These are phyloP conservation scores for Triops longicaudatus DNA, from an alignment of 1,140 invertebrate genomes.

Conservation along the genomic window DNA sequence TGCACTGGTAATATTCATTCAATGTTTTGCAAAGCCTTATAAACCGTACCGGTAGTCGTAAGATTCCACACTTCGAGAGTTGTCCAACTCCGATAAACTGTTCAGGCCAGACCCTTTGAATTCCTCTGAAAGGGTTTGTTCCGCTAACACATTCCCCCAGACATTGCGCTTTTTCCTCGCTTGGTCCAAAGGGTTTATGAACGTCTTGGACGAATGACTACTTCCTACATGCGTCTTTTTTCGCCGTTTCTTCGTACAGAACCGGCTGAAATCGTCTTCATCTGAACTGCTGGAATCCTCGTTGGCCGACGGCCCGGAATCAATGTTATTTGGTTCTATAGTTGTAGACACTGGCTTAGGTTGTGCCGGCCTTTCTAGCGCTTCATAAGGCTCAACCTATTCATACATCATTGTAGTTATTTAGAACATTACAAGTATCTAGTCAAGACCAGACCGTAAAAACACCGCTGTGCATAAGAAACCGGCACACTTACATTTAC, in stretches of 20 bases:
- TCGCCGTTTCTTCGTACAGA: background rate
- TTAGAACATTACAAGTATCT: background rate
- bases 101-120: slow-evolving; percentile 23
- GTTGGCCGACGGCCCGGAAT: slow-evolving; percentile 2
- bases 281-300: slow-evolving; percentile 17
- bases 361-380: slow-evolving; percentile 23
- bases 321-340: background rate
- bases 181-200: background rate
- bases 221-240: slow-evolving; percentile 11
- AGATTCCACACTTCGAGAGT: slow-evolving; percentile 19
- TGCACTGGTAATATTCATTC: background rate
- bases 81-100: slow-evolving; percentile 22
- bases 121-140: slow-evolving; percentile 20
- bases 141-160: slow-evolving; percentile 24
- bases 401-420: background rate
- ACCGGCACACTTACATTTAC: background rate
- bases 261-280: slow-evolving; percentile 2
- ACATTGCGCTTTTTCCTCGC: slow-evolving; percentile 16
- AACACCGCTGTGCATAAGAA: too few species aligned
- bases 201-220: background rate
- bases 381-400: slow-evolving; percentile 27
- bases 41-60: slow-evolving; percentile 22
- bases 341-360: background rate
- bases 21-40: background rate
- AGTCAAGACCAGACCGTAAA: background rate